Base-by-base conservation (phyloP, 2,797 vertebrate species). In the Aplochiton taeniatus region DNA sequence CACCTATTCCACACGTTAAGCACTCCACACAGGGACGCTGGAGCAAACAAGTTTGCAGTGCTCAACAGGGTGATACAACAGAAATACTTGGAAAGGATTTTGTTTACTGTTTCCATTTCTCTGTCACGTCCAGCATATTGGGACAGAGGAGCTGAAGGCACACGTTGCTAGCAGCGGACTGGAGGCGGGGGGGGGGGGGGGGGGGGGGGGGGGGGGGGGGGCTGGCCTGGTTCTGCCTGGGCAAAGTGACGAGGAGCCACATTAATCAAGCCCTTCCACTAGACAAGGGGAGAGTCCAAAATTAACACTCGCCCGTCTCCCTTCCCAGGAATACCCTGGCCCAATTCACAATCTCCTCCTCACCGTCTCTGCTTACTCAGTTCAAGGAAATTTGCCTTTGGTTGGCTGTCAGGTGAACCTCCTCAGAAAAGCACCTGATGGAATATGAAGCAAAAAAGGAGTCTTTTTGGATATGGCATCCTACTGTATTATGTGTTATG, bases 191-290 rank as follows among this genome's bases (percentile, higher is more conserved):
- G 31, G 31, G 6, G 31, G 31, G 6, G 31, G 31, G 31, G 18
- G 18, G 4, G 7, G 17, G 9, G 19, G 19, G 20, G 18, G 19
- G 17, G 11, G 18, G 42, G 48, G 0, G 58, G 31, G n/a, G 56
- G 16, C 68, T 85, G 85, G 72, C 83, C 87, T 84, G 84, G 76
- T 84, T 89, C 85, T 85, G 84, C 84, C 81, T 64, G 75, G 77
- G 73, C 58, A 14, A 63, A 66, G 70, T 84, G 82, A 86, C 70
- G 46, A 77, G 75, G 55, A 81, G 78, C 81, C 69, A 61, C 83
- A 87, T 88, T 84, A 88, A 89, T 89, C 87, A 87, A 69, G 60
- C 65, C 73, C 58, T 17, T 85, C 77, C 68, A 79, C 72, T 2
- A 72, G 75, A 84, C 70, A 72, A 75, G 65, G 79, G 71, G 72